Base-by-base conservation (phyloP, 2,888 invertebrate species). In the Calliscelio sp. region DNA sequence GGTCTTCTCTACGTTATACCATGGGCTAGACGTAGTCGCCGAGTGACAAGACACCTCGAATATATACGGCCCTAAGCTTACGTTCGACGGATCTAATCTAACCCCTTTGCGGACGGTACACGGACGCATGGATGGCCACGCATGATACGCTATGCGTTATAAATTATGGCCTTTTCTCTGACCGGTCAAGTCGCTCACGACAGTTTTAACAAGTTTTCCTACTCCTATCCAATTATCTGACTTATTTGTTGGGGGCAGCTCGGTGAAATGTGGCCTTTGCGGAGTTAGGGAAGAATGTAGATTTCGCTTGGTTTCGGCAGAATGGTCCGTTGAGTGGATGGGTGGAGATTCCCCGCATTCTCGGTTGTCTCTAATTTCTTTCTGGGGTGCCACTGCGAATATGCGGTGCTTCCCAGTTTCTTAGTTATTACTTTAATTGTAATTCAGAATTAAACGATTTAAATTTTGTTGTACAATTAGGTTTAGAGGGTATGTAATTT, bases 21-120 rank as follows among this genome's bases (percentile, higher is more conserved):
- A 61, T 16, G 49, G 66, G 41, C 70, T 74, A 71, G 85, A 85
- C 89, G 89, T 86, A 86, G 85, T 84, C 86, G 89, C 88, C 88
- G 89, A 90, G 90, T 91, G 90, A 89, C 90, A 89, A 89, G 89
- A 88, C 87, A 89, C 87, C 87, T 90, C 88, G 88, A 87, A 91
- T 91, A 91, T 92, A 92, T 90, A 79, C 81, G 89, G 89, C 89
- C 89, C 83, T 83, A 87, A 89, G 88, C 89, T 90, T 90, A 89
- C 90, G 49, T 85, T 85, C 82, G 91, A 92, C 90, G 90, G 91
- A 90, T 92, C 93, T 91, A 92, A 93, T 93, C 92, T 91, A 91
- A 92, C 92, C 91, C 92, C 91, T 92, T 89, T 81, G 81, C 53
- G 68, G 55, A 75, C 61, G 46, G 44, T 44, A 57, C 55, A 75